Evolutionary conservation across 2,888 invertebrate genomes (phyloP).

Genomic region (Drosophila quinaria): DNA sequence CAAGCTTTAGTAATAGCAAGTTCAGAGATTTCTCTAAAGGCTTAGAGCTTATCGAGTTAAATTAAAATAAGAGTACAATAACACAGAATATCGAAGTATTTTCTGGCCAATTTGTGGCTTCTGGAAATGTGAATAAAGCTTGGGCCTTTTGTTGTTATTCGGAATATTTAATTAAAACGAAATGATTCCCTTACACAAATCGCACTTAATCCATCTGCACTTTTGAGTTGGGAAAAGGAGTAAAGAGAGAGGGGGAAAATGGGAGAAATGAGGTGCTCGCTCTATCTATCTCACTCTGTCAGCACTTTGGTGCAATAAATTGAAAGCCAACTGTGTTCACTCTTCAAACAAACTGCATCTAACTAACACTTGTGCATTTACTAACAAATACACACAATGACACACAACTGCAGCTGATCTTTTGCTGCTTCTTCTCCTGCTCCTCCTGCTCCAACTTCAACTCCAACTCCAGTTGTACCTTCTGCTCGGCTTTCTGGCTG

Average conservation of each 20-base stretch:
- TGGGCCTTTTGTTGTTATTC: conserved; percentile 6
- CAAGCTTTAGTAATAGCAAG: not conserved
- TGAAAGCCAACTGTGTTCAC: conserved; percentile 65
- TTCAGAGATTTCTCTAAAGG: not conserved
- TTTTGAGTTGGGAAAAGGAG: conserved; percentile 13
- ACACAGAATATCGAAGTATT: conserved; percentile 8
- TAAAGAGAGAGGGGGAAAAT: too few species aligned
- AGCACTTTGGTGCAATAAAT: conserved; percentile 70
- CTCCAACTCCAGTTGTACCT: conserved; percentile 6
- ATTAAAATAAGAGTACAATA: conserved; percentile 7
- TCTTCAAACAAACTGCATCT: conserved; percentile 65
- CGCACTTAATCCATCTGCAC: conserved; percentile 77
- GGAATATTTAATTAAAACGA: conserved; percentile 70
- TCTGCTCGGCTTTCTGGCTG: conserved; percentile 55
- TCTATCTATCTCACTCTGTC: conserved; percentile 8
- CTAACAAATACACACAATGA: conserved; percentile 23
- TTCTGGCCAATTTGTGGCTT: conserved; percentile 18
- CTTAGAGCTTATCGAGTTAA: not conserved
- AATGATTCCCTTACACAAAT: conserved; percentile 40
- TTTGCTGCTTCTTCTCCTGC: conserved; percentile 22
- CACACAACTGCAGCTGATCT: conserved; percentile 56
- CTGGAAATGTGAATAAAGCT: not conserved
- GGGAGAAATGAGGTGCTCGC: not conserved
- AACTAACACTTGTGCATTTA: conserved; percentile 46
- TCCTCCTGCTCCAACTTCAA: conserved; percentile 10